A percentile compares a stretch with the other conserved stretches of the same genome.
Evolutionary conservation across 2,888 invertebrate species (phyloP).

Genomic region (Chrysolina haemoptera): DNA sequence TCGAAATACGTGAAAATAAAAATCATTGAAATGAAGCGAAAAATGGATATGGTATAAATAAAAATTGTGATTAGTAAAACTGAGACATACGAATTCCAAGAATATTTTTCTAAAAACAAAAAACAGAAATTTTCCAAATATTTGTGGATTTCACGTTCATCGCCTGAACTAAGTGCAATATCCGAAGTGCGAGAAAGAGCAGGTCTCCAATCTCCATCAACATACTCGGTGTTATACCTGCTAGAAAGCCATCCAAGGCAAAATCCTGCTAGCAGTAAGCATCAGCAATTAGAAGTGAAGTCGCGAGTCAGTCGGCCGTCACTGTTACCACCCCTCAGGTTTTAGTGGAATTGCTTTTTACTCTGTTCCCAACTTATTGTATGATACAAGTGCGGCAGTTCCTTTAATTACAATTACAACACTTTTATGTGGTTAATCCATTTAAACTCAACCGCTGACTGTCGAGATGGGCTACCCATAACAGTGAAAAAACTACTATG

Average conservation of each 20-base stretch:
- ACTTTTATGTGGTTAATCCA: constrained; percentile 67
- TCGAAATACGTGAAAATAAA: too few relatives aligned
- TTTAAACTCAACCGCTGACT: constrained; percentile 60
- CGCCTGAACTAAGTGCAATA: constrained; percentile 36
- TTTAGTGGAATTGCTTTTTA: constrained; percentile 66
- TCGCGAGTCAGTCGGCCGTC: constrained; percentile 35
- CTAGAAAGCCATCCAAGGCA: constrained; percentile 43
- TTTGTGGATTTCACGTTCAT: constrained; percentile 9
- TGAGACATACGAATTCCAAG: too few relatives aligned
- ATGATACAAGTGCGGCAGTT: constrained; percentile 63
- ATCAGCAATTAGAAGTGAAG: constrained; percentile 64
- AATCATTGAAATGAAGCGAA: too few relatives aligned
- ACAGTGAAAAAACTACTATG: constrained; percentile 7
- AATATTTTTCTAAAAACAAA: too few relatives aligned
- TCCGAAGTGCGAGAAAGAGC: constrained; percentile 32
- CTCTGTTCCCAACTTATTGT: constrained; percentile 58
- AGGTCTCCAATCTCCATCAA: constrained; percentile 45
- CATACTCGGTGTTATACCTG: constrained; percentile 44
- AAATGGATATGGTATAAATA: too few relatives aligned
- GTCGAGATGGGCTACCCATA: constrained; percentile 32
- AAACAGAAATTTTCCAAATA: neutral
- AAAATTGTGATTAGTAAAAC: too few relatives aligned
- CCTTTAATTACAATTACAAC: constrained; percentile 67
- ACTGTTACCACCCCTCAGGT: constrained; percentile 26
- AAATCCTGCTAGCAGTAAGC: constrained; percentile 44